Percentiles rank a stretch among this genome's conserved stretches.
Conservation (phyloP, 2,113 vertebrate genomes). For the Athene cunicularia region DNA sequence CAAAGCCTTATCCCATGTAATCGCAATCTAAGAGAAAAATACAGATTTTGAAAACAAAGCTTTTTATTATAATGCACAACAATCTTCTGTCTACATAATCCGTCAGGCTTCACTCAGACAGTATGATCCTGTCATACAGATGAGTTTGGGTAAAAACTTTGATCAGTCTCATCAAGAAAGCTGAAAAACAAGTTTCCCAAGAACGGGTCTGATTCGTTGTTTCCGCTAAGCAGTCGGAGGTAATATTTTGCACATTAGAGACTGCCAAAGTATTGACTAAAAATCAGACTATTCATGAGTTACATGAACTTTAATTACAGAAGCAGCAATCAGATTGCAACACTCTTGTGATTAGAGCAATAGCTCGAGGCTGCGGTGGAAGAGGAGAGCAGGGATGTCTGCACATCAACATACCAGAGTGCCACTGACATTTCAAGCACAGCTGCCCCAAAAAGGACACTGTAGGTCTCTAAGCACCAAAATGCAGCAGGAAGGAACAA, state of each 20-base stretch:
- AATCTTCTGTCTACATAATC: not conserved
- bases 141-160: not conserved
- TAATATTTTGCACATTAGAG: not conserved
- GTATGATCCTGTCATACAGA: not conserved
- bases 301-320: not conserved
- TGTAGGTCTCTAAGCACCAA: accelerated
- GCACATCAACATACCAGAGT: accelerated
- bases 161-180: not conserved
- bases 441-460: not conserved
- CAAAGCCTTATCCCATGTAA: not conserved
- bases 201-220: not conserved
- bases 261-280: not conserved
- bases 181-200: not conserved
- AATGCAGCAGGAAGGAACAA: not conserved
- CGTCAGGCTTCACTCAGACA: not conserved
- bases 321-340: not conserved
- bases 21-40: not conserved
- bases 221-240: not conserved
- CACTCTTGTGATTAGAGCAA: not conserved
- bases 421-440: accelerated
- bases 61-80: not conserved
- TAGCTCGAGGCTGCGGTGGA: not conserved
- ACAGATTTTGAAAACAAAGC: constrained; percentile 23
- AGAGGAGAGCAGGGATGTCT: not conserved
- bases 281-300: not conserved